Conservation (phyloP, 2,797 vertebrate genomes). For the Urosaurus nigricauda region DNA sequence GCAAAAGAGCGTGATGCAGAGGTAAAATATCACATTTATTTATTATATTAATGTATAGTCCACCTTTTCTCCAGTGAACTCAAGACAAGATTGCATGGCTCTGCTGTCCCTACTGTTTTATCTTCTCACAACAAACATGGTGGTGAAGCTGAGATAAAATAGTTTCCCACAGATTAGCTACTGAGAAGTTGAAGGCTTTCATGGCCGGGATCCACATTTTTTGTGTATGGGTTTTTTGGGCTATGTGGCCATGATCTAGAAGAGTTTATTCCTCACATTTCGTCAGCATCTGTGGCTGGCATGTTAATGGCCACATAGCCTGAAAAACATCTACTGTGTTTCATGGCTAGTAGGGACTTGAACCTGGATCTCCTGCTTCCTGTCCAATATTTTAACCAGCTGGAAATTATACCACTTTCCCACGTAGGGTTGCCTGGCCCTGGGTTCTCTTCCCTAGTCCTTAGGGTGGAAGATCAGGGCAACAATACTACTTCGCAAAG, state of each 20-base stretch:
- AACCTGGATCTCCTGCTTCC: too few relatives aligned
- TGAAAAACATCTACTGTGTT: background rate
- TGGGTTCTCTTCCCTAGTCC: too few relatives aligned
- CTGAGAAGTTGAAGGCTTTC: too few relatives aligned
- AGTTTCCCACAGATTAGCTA: background rate
- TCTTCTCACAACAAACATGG: background rate
- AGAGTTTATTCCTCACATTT: too few relatives aligned
- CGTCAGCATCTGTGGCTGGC: too few relatives aligned
- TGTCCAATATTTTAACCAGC: too few relatives aligned
- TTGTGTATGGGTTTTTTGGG: too few relatives aligned
- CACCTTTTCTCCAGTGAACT: background rate
- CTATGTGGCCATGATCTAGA: too few relatives aligned
- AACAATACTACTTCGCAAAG: too few relatives aligned
- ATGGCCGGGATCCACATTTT: too few relatives aligned
- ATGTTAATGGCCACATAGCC: too few relatives aligned
- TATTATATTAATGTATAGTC: background rate
- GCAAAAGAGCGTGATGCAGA: slow-evolving; percentile 9
- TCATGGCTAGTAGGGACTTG: background rate
- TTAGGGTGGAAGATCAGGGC: too few relatives aligned
- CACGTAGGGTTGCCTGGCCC: background rate
- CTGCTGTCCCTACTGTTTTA: background rate
- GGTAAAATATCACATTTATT: slow-evolving; percentile 34
- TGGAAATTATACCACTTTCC: background rate
- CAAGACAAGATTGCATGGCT: background rate
- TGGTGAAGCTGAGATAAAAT: background rate